Evolutionary conservation across 2,113 vertebrate species (phyloP), one percentile per base, ranked within the genome.

Genomic region (Galeopterus variegatus): DNA sequence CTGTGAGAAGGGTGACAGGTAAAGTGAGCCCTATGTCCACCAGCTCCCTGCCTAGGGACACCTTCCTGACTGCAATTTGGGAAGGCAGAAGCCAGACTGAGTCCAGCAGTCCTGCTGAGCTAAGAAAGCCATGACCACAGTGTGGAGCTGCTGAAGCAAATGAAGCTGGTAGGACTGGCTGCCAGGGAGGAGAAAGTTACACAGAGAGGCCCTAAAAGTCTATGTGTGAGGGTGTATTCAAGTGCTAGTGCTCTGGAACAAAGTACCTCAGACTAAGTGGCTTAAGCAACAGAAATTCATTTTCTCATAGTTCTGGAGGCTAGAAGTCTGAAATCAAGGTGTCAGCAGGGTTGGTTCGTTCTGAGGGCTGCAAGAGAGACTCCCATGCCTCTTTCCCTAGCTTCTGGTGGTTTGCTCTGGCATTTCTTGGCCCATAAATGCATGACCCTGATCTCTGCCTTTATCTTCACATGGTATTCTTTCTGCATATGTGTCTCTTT

Each of bases 131-230:
- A 52, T 24, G 54, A 58, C 26, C 26, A 6, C 54, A 28, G 19
- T 83, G 6, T 60, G 54, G 31, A 86, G 67, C 4, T 82, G 77
- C 31, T 50, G 11, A 65, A 79, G 50, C 33, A 45, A 36, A 67
- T 26, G 48, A 33, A 60, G 24, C 2, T 18, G 0, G 3, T 36
- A 0, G 17, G 33, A 26, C 1, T 50, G 9, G 87, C 3, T 45
- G 15, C 52, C 48, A 92, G 28, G 19, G 36, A 21, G 21, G 6
- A 82, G 11, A 26, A 23, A 64, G 14, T 69, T 41, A 62, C 7
- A 9, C 9, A 52, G 28, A 52, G 14, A 45, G 23, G 0, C 7
- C 67, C 45, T n/a, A 23, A 13, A 88, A 62, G 48, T 50, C 67
- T 41, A 0, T 6, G 28, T 70, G 62, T 23, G 70, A 14, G 64